phyloP scores from a whole-genome alignment of 1,140 invertebrate genomes.

The Conopomorpha cramerella region DNA sequence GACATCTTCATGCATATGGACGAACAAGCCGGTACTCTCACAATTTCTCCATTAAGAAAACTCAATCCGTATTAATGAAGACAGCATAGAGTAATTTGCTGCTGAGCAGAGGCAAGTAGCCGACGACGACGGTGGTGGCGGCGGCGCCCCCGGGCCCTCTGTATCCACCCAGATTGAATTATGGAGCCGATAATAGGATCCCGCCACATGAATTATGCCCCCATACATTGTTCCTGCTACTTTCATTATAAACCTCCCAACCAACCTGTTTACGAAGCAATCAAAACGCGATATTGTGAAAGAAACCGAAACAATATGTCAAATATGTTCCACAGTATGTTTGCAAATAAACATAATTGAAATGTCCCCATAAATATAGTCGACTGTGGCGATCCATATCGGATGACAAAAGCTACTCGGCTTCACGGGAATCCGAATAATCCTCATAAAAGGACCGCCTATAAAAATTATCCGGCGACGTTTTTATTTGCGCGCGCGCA shows the following conservation, averaged over 20 bases:
- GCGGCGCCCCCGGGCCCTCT: constrained; percentile 12
- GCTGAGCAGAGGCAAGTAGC: no score
- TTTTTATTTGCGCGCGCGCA: constrained; percentile 16
- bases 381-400: no score
- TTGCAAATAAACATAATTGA: background rate
- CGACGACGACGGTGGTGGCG: constrained; percentile 10
- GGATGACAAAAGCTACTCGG: no score
- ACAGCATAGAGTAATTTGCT: no score
- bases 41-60: no score
- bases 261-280: background rate
- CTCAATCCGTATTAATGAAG: no score
- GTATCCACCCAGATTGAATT: constrained; percentile 33
- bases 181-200: constrained; percentile 34
- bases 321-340: background rate
- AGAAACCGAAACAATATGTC: background rate
- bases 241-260: constrained; percentile 13
- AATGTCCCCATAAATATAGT: constrained; percentile 1
- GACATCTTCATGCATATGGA: no score
- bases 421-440: no score
- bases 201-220: constrained; percentile 18
- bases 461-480: constrained; percentile 12
- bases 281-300: no score
- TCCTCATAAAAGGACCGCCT: no score
- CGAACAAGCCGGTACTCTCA: no score
- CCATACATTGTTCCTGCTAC: constrained; percentile 26